Base-by-base conservation (phyloP, 2,113 vertebrate genomes). In the Rostratula benghalensis region DNA sequence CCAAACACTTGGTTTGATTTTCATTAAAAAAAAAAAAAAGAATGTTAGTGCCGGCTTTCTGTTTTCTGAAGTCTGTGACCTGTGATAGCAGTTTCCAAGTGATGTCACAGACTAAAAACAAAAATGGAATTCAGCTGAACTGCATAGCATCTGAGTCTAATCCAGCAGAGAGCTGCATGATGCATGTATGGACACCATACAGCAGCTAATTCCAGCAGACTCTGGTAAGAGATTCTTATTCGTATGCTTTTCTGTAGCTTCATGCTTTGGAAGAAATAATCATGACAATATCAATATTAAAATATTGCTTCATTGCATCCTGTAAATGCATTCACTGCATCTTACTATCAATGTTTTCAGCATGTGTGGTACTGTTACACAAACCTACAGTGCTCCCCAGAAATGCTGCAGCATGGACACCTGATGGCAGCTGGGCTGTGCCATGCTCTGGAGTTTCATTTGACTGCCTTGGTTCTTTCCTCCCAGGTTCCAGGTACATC, bases 301-400 rank as follows among this genome's bases (percentile, higher is more conserved):
- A 73, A 45, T 24, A 59, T 5, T 50, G 7, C 20, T 65, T 64
- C 7, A 39, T 88, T 88, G 39, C 48, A 13, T 53, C 19, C 51
- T 65, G 12, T 53, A 50, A 69, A 18, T 39, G 39, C 39, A 39
- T 39, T 39, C 39, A 39, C 11, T 39, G 39, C 31, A 63, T 65
- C 14, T 65, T 45, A 5, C 6, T 74, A 33, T 9, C 39, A 61
- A 8, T 45, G 33, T 80, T 77, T 77, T 86, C 59, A 24, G 28
- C 21, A n/a, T 46, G 19, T 35, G 27, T 64, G 43, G 10, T 33
- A 21, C 13, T 50, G 24, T 63, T 70, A 21, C 4, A 25, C 7
- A 50, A 37, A 28, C 6, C 0, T 1, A 11, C 35, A 0, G 1
- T 50, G 30, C 24, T 84, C 13, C 37, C 23, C 28, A 73, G 67